Base-by-base conservation (phyloP, 2,797 vertebrate species). In the Cichlasoma orientale region DNA sequence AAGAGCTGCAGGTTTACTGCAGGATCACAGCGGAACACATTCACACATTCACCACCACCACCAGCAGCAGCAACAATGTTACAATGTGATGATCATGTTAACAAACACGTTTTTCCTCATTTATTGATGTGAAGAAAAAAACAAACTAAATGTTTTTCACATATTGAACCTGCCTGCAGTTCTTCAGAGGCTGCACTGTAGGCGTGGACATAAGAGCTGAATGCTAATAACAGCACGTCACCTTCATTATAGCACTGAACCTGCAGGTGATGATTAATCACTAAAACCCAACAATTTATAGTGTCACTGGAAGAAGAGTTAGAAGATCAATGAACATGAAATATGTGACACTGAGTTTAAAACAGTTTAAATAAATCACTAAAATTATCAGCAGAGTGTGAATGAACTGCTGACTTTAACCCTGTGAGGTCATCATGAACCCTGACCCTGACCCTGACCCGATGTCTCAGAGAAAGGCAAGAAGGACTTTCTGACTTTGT, bases 391-490 rank as follows among this genome's bases (percentile, higher is more conserved):
- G 4, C 12, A 41, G 38, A 14, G 14, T 41, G 3, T 41, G 11
- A 41, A 41, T 11, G 12, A 41, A 41, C 38, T 41, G 38, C 12
- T 25, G 59, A 63, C 36, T 41, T 61, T 23, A 61, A 61, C 36
- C 59, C 13, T 41, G 13, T 44, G 36, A 63, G 36, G 14, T 63
- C 41, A 44, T 16, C 21, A 41, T 41, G 41, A 63, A 23, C 33
- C 23, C 29, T 29, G 29, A 33, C 31, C 31, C 31, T 25, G 25
- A 41, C 1, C 13, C n/a, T 41, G 12, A 23, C 21, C 0, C 0
- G 0, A 0, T 61, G 2, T 41, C 12, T 25, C 16, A 61, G 14
- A 63, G 0, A 63, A 0, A 25, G 58, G 12, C 12, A 41, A 13
- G 16, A 23, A 0, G 0, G 2, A 38, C 33, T 38, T 61, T 41